These are phyloP conservation scores for Hemibates koningsi DNA, from an alignment of 2,113 vertebrate genomes.

Conservation along the genomic window DNA sequence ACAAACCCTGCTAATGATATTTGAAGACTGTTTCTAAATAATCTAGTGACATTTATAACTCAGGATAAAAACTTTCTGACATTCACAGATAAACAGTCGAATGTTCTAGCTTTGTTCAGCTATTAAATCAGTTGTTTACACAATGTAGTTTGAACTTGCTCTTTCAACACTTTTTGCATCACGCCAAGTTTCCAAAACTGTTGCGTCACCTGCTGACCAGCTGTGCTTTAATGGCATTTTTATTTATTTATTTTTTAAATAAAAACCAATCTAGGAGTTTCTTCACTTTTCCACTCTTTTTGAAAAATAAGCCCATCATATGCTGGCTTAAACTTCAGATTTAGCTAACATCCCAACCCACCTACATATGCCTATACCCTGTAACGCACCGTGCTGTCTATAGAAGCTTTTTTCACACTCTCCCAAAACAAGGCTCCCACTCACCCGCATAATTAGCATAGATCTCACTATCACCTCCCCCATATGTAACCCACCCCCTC, in stretches of 20 bases:
- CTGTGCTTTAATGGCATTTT: neutral
- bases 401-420: neutral
- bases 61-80: neutral
- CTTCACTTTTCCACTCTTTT: neutral
- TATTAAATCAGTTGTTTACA: conserved; percentile 1
- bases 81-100: neutral
- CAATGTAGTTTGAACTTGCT: neutral
- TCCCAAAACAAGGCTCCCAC: neutral
- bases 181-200: conserved; percentile 17
- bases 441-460: conserved; percentile 43
- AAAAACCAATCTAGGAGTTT: neutral
- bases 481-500: neutral
- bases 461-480: conserved; percentile 20
- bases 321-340: neutral
- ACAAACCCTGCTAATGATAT: neutral
- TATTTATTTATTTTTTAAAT: neutral
- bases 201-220: conserved; percentile 33
- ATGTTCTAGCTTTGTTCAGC: neutral
- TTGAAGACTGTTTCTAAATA: neutral
- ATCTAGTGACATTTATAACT: neutral
- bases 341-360: neutral
- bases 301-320: neutral
- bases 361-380: neutral
- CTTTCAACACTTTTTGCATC: conserved; percentile 4
- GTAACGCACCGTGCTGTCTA: neutral